phyloP scores from a whole-genome alignment of 2,888 invertebrate species.

The Aproaerema taeniolella region DNA sequence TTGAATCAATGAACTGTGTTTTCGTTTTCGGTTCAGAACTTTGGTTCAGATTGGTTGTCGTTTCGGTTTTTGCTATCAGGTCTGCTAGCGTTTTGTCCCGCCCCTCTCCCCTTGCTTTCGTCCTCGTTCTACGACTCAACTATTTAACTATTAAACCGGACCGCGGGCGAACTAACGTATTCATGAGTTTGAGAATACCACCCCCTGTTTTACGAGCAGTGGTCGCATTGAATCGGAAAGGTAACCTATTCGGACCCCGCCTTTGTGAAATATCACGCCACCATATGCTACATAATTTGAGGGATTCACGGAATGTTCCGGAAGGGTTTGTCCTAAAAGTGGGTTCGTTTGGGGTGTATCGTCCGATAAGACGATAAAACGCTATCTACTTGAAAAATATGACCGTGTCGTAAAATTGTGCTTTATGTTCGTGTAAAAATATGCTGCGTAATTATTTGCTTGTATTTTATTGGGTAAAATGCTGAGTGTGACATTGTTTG shows the following conservation, averaged over 20 bases:
- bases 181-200: constrained; percentile 67
- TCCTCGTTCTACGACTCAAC: constrained; percentile 35
- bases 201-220: constrained; percentile 63
- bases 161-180: constrained; percentile 60
- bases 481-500: too few species aligned
- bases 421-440: neutral
- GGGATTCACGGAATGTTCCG: constrained; percentile 34
- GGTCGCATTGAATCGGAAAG: constrained; percentile 63
- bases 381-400: constrained; percentile 9
- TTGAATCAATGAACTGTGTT: too few species aligned
- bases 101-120: too few species aligned
- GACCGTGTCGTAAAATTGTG: neutral
- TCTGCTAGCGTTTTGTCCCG: constrained; percentile 26
- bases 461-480: too few species aligned
- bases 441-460: too few species aligned
- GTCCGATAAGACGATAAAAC: constrained; percentile 19
- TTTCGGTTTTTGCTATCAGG: constrained; percentile 23
- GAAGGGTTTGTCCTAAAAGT: constrained; percentile 21
- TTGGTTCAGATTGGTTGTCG: neutral
- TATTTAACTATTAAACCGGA: constrained; percentile 70
- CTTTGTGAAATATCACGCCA: constrained; percentile 52
- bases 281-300: constrained; percentile 51
- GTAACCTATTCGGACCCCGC: constrained; percentile 54
- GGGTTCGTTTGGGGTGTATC: constrained; percentile 25
- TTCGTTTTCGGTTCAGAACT: too few species aligned